Evolutionary conservation across 2,797 vertebrate genomes (phyloP).

Genomic region (Danio jaintianensis): DNA sequence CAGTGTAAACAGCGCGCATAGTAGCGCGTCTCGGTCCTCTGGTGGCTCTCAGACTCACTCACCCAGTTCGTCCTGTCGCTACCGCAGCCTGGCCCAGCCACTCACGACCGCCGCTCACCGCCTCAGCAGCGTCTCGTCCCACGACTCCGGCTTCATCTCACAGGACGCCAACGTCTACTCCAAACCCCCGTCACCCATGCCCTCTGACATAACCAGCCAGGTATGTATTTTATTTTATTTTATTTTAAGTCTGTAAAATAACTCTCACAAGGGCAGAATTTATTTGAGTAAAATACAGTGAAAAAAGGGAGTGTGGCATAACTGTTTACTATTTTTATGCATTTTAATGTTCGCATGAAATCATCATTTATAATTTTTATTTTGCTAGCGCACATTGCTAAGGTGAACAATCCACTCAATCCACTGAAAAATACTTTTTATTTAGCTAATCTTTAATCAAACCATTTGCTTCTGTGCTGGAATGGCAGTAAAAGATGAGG

Average conservation of each 20-base stretch:
- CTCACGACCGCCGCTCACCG: constrained; percentile 83
- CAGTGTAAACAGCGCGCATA: constrained; percentile 92
- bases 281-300: no score
- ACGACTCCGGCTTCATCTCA: constrained; percentile 96
- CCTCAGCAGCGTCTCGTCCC: constrained; percentile 95
- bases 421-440: no score
- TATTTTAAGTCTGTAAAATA: background rate
- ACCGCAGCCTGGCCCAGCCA: constrained; percentile 92
- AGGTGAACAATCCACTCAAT: no score
- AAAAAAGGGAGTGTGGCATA: no score
- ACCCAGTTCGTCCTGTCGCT: constrained; percentile 92
- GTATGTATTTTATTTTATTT: constrained; percentile 69
- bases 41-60: constrained; percentile 90
- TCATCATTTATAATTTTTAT: no score
- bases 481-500: no score
- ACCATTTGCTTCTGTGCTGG: no score
- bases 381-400: no score
- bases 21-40: constrained; percentile 88
- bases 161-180: constrained; percentile 94
- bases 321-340: no score
- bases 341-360: no score
- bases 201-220: constrained; percentile 96
- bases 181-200: constrained; percentile 98
- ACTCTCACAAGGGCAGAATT: no score
- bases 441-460: no score